phyloP scores from a whole-genome alignment of 2,888 invertebrate species.

The Phymatocera aterrima region DNA sequence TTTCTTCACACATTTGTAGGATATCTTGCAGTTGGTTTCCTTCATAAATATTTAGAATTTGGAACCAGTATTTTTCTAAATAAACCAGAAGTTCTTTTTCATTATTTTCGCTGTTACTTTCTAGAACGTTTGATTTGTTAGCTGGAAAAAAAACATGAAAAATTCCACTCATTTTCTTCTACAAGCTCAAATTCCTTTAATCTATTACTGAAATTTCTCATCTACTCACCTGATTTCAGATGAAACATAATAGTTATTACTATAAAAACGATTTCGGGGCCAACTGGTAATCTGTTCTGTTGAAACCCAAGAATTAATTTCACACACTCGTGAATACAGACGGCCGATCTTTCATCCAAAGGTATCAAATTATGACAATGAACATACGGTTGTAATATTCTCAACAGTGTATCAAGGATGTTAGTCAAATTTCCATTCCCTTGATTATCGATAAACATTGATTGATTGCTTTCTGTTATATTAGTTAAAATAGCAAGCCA shows the following conservation, averaged over 20 bases:
- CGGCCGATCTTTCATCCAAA: slow-evolving; percentile 58
- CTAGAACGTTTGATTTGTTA: not conserved
- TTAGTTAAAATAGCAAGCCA: slow-evolving; percentile 61
- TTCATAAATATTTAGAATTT: slow-evolving; percentile 54
- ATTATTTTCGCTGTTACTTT: slow-evolving; percentile 52
- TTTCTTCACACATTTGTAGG: slow-evolving; percentile 50
- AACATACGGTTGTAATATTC: slow-evolving; percentile 60
- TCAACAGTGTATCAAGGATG: slow-evolving; percentile 55
- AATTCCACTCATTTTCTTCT: not conserved
- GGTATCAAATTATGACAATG: slow-evolving; percentile 58
- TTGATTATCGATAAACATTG: slow-evolving; percentile 46
- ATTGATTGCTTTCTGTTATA: slow-evolving; percentile 53
- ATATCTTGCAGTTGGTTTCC: slow-evolving; percentile 55
- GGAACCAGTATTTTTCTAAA: slow-evolving; percentile 63
- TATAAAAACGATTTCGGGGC: slow-evolving; percentile 51
- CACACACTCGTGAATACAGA: slow-evolving; percentile 63
- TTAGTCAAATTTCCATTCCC: slow-evolving; percentile 52
- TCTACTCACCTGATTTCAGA: slow-evolving; percentile 57
- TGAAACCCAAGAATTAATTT: slow-evolving; percentile 63
- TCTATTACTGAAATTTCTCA: not conserved
- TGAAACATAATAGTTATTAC: slow-evolving; percentile 59
- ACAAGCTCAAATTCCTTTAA: not conserved
- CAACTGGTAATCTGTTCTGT: slow-evolving; percentile 53
- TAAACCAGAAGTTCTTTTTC: slow-evolving; percentile 59
- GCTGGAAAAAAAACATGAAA: not conserved